A percentile compares a stretch with the other conserved stretches of the same genome.
Evolutionary conservation across 92 coral and sea anemone genomes (phyloP).

Genomic region (Parazoanthus swiftii): DNA sequence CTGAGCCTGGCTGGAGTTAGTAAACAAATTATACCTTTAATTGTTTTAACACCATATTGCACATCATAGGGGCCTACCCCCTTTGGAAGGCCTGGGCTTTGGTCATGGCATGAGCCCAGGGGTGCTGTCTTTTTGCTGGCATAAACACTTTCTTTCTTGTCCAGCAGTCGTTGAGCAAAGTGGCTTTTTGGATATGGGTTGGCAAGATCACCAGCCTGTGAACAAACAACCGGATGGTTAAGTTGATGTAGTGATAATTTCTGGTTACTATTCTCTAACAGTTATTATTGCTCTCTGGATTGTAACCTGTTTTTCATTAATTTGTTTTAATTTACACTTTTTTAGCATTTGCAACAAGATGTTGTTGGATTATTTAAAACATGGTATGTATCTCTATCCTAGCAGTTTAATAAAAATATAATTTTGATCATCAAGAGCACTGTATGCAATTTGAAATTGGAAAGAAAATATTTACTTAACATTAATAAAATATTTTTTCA

Average conservation of each 20-base stretch:
- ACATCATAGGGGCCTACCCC: constrained; percentile 87
- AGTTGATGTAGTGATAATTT: background rate
- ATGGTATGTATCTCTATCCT: too few relatives aligned
- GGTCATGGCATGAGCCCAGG: constrained; percentile 83
- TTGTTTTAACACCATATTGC: constrained; percentile 86
- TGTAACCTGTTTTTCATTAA: too few relatives aligned
- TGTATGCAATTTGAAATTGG: too few relatives aligned
- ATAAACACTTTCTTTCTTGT: constrained; percentile 84
- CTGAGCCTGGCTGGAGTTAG: background rate
- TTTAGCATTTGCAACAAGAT: too few relatives aligned
- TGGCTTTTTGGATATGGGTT: constrained; percentile 80
- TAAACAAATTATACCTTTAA: constrained; percentile 63
- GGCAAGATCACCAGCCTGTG: constrained; percentile 93
- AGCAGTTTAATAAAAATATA: too few relatives aligned
- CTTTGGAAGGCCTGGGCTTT: constrained; percentile 77
- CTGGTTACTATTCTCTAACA: too few relatives aligned
- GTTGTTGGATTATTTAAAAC: too few relatives aligned
- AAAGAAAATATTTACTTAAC: too few relatives aligned
- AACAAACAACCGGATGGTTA: background rate
- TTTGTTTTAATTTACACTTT: too few relatives aligned
- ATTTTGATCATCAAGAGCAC: too few relatives aligned
- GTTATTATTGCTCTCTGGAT: too few relatives aligned
- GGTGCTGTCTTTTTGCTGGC: constrained; percentile 88
- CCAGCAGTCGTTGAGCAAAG: constrained; percentile 85
- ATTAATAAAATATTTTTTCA: too few relatives aligned